phyloP scores from a whole-genome alignment of 37 sponge, comb jelly and placozoan genomes.

The Tethya wilhelma region DNA sequence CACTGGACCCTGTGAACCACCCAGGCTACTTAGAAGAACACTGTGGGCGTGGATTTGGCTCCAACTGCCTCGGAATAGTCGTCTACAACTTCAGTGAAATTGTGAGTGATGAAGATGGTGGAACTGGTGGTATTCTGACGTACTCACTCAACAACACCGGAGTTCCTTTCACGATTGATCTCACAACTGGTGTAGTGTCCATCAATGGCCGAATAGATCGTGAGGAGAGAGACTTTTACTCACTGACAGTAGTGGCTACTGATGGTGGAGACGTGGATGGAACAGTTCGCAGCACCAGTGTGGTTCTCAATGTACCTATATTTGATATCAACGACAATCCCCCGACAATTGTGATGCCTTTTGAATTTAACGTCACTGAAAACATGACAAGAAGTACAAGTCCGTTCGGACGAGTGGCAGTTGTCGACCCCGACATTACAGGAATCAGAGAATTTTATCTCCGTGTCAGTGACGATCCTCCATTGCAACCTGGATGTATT shows the following conservation, averaged over 20 bases:
- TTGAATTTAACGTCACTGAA: slow-evolving; percentile 49
- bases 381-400: not conserved
- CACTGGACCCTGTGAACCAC: not conserved
- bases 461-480: not conserved
- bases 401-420: slow-evolving; percentile 19
- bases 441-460: slow-evolving; percentile 16
- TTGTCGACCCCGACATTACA: slow-evolving; percentile 46
- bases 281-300: not conserved
- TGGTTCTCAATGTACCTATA: slow-evolving; percentile 49
- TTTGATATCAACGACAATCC: slow-evolving; percentile 74
- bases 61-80: slow-evolving; percentile 17
- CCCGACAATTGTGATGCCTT: slow-evolving; percentile 36
- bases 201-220: slow-evolving; percentile 32
- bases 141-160: slow-evolving; percentile 25
- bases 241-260: slow-evolving; percentile 28
- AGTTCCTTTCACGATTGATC: slow-evolving; percentile 49
- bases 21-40: slow-evolving; percentile 28
- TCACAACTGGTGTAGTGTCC: slow-evolving; percentile 34
- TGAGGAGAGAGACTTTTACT: slow-evolving; percentile 34
- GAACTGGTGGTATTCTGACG: slow-evolving; percentile 32
- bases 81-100: slow-evolving; percentile 44
- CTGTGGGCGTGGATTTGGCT: slow-evolving; percentile 1
- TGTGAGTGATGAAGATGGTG: slow-evolving; percentile 61
- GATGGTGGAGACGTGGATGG: slow-evolving; percentile 56
- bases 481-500: slow-evolving; percentile 17